A percentile compares a stretch with the other conserved stretches of the same genome.
Evolutionary conservation across 2,888 invertebrate genomes (phyloP).

Genomic region (Graphium colonna): DNA sequence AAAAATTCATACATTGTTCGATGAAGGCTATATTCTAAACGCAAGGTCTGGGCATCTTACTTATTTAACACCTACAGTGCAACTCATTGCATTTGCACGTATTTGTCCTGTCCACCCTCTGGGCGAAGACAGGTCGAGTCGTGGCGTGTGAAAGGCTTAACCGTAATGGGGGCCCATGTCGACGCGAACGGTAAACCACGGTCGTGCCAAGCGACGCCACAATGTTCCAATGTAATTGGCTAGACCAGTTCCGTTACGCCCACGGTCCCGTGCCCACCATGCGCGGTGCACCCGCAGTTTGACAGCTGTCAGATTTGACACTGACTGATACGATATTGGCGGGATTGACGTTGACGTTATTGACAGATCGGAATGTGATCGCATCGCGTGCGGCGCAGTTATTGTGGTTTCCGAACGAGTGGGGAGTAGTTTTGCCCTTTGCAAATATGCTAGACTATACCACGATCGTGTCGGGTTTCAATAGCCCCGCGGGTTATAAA

Average conservation of each 20-base stretch:
- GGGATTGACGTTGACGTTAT: neutral
- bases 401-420: neutral
- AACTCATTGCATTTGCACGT: neutral
- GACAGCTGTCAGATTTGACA: conserved; percentile 13
- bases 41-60: too few relatives aligned
- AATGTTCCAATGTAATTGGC: conserved; percentile 16
- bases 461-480: neutral
- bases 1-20: too few relatives aligned
- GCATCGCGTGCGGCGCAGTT: neutral
- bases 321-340: neutral
- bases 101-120: neutral
- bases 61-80: neutral
- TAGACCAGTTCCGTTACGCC: conserved; percentile 15
- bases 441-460: neutral
- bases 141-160: conserved; percentile 34
- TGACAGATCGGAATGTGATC: neutral
- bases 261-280: neutral
- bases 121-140: conserved; percentile 26
- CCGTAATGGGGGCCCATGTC: conserved; percentile 27
- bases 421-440: neutral
- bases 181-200: conserved; percentile 39
- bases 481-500: neutral
- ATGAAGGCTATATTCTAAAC: too few relatives aligned
- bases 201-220: conserved; percentile 26
- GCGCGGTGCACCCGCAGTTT: conserved; percentile 3